Percentiles rank a stretch among this genome's conserved stretches.
Evolutionary conservation across 2,113 vertebrate species (phyloP).

Genomic region (Sapajus apella): DNA sequence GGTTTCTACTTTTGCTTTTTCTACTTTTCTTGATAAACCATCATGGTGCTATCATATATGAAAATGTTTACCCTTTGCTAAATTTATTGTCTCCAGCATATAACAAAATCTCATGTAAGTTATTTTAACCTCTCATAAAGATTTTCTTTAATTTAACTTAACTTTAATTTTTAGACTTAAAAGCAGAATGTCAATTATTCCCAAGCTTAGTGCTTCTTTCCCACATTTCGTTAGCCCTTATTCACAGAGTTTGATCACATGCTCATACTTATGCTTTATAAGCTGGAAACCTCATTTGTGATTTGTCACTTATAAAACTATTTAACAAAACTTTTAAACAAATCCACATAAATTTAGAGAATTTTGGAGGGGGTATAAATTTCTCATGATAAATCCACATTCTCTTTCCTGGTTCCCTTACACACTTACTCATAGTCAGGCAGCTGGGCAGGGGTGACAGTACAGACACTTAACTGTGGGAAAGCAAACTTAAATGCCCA

Average conservation of each 20-base stretch:
- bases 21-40: background rate
- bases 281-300: background rate
- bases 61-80: background rate
- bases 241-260: background rate
- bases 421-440: background rate
- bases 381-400: background rate
- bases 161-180: background rate
- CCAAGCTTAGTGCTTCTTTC: background rate
- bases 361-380: background rate
- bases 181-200: background rate
- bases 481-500: background rate
- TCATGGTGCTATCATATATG: background rate
- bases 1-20: background rate
- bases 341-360: background rate
- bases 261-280: background rate
- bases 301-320: background rate
- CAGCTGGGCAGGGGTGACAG: background rate
- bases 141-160: background rate
- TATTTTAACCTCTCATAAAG: background rate
- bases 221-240: background rate
- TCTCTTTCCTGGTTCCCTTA: background rate
- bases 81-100: background rate
- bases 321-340: background rate
- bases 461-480: background rate
- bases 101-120: background rate